Evolutionary conservation across 2,888 invertebrate genomes (phyloP), one percentile per base, ranked within the genome.

Genomic region (Machimus rusticus): DNA sequence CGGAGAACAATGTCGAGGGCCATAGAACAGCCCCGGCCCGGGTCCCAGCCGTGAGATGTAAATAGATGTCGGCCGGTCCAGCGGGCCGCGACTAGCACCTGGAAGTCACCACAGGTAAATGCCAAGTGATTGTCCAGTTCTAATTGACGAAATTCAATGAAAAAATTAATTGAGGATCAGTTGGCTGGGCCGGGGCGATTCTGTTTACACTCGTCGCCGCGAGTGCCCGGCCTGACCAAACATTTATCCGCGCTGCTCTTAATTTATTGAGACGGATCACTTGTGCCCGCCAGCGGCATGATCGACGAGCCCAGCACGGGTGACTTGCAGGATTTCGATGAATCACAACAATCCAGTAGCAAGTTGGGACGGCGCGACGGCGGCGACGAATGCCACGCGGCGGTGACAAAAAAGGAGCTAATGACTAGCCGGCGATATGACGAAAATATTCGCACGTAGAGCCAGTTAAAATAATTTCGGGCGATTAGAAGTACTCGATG

Each of bases 391-490:
- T 19, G 74, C 66, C 16, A 39, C 66, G 74, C 76, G 86, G 66
- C 43, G 34, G 43, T 19, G 19, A 77, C 74, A 86, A 55, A 77
- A 46, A 86, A 55, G 77, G 43, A 86, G 51, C 28, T 55, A 77
- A 86, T 76, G 34, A 55, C 76, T 55, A 86, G 86, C 34, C 55
- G 77, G 74, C 77, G 23, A 34, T 77, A 77, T 77, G 77, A 86
- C 86, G 12, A 77, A 86, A 86, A 86, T 86, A 46, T 57, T 46
- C 78, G 78, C 86, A 86, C 86, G 86, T 86, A 57, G 31, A 66
- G 23, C 55, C 74, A 86, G 86, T 86, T 86, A 86, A 86, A 86
- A 86, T 86, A 79, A 86, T 86, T 86, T 86, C 78, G 86, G 86
- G 39, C 78, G 66, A 79, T 86, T 86, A 86, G 86, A 79, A 86